phyloP scores from a whole-genome alignment of 2,113 vertebrate genomes.

The Hippolais icterina region DNA sequence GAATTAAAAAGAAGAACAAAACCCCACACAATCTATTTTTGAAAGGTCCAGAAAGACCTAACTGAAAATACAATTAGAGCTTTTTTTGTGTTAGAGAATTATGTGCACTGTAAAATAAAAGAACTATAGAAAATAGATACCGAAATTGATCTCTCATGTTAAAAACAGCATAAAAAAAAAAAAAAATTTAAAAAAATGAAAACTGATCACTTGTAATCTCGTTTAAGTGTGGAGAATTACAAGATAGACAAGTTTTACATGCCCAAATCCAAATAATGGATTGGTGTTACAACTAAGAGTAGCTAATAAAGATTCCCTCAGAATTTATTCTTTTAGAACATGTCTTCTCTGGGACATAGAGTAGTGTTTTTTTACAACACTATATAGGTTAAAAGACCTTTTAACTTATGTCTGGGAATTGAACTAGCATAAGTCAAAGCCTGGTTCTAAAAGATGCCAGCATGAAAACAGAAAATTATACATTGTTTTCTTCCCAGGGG shows the following conservation, averaged over 20 bases:
- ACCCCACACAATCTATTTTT: not conserved
- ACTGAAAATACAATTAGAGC: not conserved
- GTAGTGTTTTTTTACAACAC: not conserved
- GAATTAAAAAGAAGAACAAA: not conserved
- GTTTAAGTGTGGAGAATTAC: not conserved
- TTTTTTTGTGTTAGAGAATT: not conserved
- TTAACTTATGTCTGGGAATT: not conserved
- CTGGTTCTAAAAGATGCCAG: not conserved
- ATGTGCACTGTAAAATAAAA: not conserved
- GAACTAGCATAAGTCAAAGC: not conserved
- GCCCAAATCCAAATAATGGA: not conserved
- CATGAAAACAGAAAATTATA: not conserved
- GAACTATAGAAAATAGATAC: not conserved
- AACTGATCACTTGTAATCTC: not conserved
- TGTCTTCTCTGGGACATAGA: not conserved
- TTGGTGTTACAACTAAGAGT: not conserved
- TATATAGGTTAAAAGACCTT: not conserved
- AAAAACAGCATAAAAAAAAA: not conserved
- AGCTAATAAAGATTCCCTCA: not conserved
- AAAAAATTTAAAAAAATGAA: not conserved
- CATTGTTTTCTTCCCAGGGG: not conserved
- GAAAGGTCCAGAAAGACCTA: not conserved
- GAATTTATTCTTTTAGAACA: not conserved
- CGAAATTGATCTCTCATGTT: not conserved
- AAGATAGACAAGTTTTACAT: not conserved